phyloP scores from a whole-genome alignment of 2,797 vertebrate species.

The Microhierax caerulescens region DNA sequence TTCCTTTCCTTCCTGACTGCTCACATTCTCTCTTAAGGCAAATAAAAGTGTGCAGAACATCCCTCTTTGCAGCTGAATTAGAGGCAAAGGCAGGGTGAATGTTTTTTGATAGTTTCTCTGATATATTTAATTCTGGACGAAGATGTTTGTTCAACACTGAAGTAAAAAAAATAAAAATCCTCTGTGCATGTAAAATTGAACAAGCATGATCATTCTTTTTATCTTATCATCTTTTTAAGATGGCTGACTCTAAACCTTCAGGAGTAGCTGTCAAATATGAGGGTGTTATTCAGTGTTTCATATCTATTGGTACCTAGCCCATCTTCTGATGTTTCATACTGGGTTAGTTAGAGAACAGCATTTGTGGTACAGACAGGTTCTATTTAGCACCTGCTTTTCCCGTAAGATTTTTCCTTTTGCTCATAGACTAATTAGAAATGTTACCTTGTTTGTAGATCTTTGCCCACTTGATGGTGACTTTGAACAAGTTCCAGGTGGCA shows the following conservation, averaged over 20 bases:
- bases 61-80: background rate
- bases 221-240: background rate
- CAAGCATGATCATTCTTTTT: background rate
- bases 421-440: background rate
- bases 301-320: background rate
- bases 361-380: background rate
- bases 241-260: background rate
- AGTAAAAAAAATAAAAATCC: background rate
- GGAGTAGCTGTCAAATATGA: background rate
- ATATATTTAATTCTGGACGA: background rate
- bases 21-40: background rate
- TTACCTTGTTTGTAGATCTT: background rate
- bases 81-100: background rate
- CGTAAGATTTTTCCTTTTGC: background rate
- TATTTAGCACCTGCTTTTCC: background rate
- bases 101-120: background rate
- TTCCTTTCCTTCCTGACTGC: background rate
- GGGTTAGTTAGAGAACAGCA: rapidly evolving
- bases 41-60: background rate
- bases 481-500: background rate
- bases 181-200: background rate
- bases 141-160: background rate
- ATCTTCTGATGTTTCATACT: background rate
- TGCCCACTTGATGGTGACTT: background rate
- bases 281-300: background rate